Evolutionary conservation across 2,888 invertebrate genomes (phyloP).

Genomic region (Nephrotoma guestfalica): DNA sequence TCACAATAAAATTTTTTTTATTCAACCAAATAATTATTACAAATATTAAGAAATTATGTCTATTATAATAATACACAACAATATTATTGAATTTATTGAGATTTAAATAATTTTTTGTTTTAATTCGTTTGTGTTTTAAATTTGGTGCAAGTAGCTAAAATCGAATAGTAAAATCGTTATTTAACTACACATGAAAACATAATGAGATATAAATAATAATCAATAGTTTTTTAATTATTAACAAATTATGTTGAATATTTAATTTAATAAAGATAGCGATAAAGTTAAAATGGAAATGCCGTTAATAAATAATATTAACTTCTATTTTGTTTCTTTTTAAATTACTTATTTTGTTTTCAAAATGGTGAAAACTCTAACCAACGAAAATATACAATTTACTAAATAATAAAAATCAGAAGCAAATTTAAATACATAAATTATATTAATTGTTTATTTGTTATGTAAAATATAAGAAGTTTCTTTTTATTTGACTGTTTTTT

Average conservation of each 20-base stretch:
- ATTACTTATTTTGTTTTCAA: not conserved
- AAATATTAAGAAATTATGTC: not conserved
- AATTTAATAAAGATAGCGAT: not conserved
- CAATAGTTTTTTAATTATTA: not conserved
- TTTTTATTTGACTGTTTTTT: not conserved
- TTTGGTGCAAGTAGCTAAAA: not conserved
- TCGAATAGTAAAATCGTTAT: not conserved
- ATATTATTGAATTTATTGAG: not conserved
- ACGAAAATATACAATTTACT: not conserved
- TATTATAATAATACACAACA: not conserved
- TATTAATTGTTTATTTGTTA: not conserved
- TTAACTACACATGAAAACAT: not conserved
- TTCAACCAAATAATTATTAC: not conserved
- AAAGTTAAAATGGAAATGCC: not conserved
- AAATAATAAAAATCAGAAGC: not conserved
- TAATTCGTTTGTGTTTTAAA: not conserved
- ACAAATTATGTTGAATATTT: not conserved
- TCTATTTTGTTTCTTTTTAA: not conserved
- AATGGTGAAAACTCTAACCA: not conserved
- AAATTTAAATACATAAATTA: not conserved
- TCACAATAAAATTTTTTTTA: not conserved
- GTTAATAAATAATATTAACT: not conserved
- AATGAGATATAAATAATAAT: not conserved
- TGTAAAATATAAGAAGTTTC: not conserved
- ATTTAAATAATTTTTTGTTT: not conserved